Percentiles rank a stretch among this genome's conserved stretches.
Evolutionary conservation across 2,888 invertebrate species (phyloP).

Genomic region (Trichopria drosophilae): DNA sequence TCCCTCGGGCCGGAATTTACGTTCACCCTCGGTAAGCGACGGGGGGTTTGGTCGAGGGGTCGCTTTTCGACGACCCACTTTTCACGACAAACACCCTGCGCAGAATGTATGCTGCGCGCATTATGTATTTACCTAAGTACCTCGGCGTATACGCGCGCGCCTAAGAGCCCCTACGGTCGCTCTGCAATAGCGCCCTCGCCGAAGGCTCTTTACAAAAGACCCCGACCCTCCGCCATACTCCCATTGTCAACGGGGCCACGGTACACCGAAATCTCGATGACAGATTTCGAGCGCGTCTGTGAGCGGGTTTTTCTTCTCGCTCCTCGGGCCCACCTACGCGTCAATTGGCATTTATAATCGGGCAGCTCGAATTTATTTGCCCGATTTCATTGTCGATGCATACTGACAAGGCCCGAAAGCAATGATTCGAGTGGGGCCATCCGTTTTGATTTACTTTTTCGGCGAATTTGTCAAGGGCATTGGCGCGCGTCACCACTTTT

Average conservation of each 20-base stretch:
- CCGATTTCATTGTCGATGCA: constrained; percentile 22
- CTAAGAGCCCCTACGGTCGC: background rate
- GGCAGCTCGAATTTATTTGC: constrained; percentile 16
- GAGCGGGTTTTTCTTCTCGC: constrained; percentile 8
- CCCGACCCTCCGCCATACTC: too few relatives aligned
- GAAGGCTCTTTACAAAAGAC: too few relatives aligned
- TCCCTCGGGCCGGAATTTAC: constrained; percentile 34
- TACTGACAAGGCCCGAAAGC: too few relatives aligned
- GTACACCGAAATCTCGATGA: too few relatives aligned
- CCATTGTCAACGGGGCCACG: too few relatives aligned
- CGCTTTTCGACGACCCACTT: constrained; percentile 30
- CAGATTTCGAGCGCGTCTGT: background rate
- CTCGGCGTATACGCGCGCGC: background rate
- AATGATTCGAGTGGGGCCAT: too few relatives aligned
- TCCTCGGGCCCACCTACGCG: constrained; percentile 15
- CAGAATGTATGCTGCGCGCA: constrained; percentile 8
- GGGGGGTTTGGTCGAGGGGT: constrained; percentile 1
- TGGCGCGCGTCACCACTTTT: too few relatives aligned
- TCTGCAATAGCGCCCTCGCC: too few relatives aligned
- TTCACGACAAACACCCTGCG: constrained; percentile 24
- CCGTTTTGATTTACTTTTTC: too few relatives aligned
- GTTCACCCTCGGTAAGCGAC: constrained; percentile 18
- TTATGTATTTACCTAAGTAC: constrained; percentile 31
- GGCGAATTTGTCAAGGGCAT: too few relatives aligned
- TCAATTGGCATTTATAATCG: constrained; percentile 22